Evolutionary conservation across 2,888 invertebrate species (phyloP).

Genomic region (Calameuta idolon): DNA sequence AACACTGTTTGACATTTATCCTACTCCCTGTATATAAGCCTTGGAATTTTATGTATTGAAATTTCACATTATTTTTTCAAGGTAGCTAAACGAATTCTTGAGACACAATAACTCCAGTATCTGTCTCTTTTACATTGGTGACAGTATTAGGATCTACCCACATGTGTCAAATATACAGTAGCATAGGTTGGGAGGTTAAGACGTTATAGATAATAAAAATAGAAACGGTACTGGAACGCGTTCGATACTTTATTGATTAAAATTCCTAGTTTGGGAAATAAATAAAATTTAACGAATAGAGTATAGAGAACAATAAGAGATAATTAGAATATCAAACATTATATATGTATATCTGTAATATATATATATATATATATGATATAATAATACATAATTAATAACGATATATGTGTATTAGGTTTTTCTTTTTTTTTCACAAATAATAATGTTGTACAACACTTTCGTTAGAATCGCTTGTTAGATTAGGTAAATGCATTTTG

Average conservation of each 20-base stretch:
- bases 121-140: not conserved
- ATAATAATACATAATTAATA: constrained; percentile 24
- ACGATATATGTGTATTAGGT: constrained; percentile 24
- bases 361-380: constrained; percentile 13
- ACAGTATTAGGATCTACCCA: not conserved
- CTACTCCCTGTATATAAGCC: no score
- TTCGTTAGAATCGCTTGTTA: constrained; percentile 17
- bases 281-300: constrained; percentile 6
- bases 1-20: no score
- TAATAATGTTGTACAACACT: constrained; percentile 40
- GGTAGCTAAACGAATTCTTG: no score
- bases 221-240: not conserved
- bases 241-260: not conserved
- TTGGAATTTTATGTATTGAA: no score
- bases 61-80: no score
- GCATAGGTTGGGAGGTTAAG: not conserved
- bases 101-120: no score
- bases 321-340: not conserved
- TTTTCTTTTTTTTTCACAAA: constrained; percentile 34
- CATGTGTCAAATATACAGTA: not conserved
- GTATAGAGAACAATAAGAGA: not conserved
- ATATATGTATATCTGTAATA: constrained; percentile 12
- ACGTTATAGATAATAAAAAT: constrained; percentile 12
- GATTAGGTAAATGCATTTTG: constrained; percentile 12
- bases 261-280: not conserved